phyloP scores from a whole-genome alignment of 1,140 invertebrate species.

The Drosophila kanapiae region DNA sequence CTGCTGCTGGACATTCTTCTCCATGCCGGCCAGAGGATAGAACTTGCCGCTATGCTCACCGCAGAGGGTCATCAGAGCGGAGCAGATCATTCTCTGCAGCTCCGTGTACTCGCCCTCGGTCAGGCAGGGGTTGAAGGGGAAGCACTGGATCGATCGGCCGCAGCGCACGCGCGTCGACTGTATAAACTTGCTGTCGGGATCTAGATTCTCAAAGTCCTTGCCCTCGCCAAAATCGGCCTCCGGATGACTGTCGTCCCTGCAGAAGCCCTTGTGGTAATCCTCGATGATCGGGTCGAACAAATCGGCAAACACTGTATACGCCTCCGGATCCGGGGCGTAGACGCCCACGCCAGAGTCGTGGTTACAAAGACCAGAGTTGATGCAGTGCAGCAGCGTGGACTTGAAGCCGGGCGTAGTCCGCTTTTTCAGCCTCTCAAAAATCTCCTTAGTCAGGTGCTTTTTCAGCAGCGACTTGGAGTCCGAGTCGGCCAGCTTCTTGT shows the following conservation, averaged over 20 bases:
- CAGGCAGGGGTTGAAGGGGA: slow-evolving; percentile 97
- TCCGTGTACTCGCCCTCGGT: slow-evolving; percentile 96
- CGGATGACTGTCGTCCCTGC: slow-evolving; percentile 95
- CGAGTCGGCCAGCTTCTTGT: slow-evolving; percentile 92
- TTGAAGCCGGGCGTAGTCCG: slow-evolving; percentile 93
- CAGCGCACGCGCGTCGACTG: slow-evolving; percentile 97
- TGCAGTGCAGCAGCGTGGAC: slow-evolving; percentile 94
- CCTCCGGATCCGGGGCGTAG: slow-evolving; percentile 97
- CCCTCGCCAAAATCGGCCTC: slow-evolving; percentile 96
- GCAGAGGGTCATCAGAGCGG: slow-evolving; percentile 90
- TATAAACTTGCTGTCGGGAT: slow-evolving; percentile 94
- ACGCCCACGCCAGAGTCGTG: slow-evolving; percentile 96
- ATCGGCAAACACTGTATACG: slow-evolving; percentile 94
- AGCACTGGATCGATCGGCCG: slow-evolving; percentile 94
- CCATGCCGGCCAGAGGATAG: slow-evolving; percentile 97
- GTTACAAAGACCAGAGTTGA: slow-evolving; percentile 96
- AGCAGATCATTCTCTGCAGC: slow-evolving; percentile 94
- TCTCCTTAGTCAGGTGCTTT: slow-evolving; percentile 94
- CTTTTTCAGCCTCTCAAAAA: slow-evolving; percentile 95
- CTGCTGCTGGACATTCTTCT: slow-evolving; percentile 95
- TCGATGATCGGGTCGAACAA: slow-evolving; percentile 98
- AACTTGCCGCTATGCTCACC: slow-evolving; percentile 95
- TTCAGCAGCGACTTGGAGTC: slow-evolving; percentile 97
- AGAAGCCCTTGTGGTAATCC: slow-evolving; percentile 97
- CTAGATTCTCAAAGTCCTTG: slow-evolving; percentile 94